Evolutionary conservation across 2,113 vertebrate genomes (phyloP).

Genomic region (Cervus canadensis): DNA sequence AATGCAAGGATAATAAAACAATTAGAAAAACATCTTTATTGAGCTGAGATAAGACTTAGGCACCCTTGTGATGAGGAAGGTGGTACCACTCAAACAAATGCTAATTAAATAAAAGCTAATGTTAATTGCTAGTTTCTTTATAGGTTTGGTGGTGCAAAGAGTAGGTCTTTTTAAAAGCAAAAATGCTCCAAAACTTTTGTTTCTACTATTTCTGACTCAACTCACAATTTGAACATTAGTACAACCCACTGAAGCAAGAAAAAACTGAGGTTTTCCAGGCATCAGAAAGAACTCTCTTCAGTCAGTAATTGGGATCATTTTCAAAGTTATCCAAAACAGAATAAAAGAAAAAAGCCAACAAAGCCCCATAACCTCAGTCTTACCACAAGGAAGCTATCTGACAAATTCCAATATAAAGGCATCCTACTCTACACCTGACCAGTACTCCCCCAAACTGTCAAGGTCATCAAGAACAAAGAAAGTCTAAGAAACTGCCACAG

Average conservation of each 20-base stretch:
- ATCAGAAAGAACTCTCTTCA: background rate
- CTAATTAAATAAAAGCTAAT: constrained; percentile 15
- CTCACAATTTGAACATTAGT: background rate
- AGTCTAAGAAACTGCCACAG: background rate
- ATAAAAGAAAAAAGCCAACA: background rate
- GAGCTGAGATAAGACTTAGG: background rate
- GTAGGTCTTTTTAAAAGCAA: background rate
- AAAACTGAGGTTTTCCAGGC: background rate
- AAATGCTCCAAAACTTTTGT: background rate
- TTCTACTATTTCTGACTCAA: background rate
- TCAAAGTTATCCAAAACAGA: background rate
- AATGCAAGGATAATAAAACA: constrained; percentile 5
- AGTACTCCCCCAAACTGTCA: background rate
- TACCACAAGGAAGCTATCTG: background rate
- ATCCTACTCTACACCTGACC: too few relatives aligned
- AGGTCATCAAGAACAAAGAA: background rate
- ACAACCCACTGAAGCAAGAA: background rate
- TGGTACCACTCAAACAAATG: background rate
- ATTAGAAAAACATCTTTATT: background rate
- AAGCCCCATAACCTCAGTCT: background rate
- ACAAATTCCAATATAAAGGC: background rate
- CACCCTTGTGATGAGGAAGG: background rate
- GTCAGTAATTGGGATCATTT: background rate
- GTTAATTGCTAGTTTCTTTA: background rate
- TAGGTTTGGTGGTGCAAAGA: background rate